Base-by-base conservation (phyloP, 2,888 invertebrate genomes). In the Lathronympha strigana region DNA sequence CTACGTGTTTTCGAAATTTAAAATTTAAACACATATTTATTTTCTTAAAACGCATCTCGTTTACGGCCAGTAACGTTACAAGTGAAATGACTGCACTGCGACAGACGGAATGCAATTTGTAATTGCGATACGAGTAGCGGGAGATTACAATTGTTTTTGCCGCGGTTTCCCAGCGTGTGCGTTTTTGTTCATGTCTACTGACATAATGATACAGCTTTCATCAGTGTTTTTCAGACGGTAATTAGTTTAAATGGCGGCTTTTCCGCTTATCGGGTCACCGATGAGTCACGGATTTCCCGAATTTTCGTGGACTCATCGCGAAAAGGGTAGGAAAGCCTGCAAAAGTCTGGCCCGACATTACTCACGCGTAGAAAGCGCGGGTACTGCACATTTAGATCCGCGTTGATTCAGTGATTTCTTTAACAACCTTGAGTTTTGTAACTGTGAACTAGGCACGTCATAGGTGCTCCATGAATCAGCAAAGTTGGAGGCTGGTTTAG, bases 251-350 rank as follows among this genome's bases (percentile, higher is more conserved):
- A 72, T 72, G 75, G 78, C 81, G 87, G 84, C 85, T 87, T 90
- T 89, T 88, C 88, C 87, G 82, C 79, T 71, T 77, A 69, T 80
- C 75, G 83, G 80, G 75, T 83, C 78, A 80, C 72, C 72, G 73
- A 69, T 91, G 91, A 91, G 75, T 91, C 91, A 91, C 73, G 87
- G 86, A 82, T 86, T 92, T 92, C 77, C 90, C 89, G 81, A 88
- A 89, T 88, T 91, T 90, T 77, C 76, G 73, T 62, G 58, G 66
- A 72, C 68, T 69, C 73, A 70, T 71, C 69, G 72, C 66, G 67
- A 61, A 68, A 76, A 76, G 43, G 74, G 73, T 73, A 74, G 82
- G 90, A 88, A 90, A 89, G 82, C 90, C 83, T 83, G 85, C 82
- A 84, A 88, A 81, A 77, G 82, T 80, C 76, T 74, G 76, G 80